Base-by-base conservation (phyloP, 2,888 invertebrate species). In the Alentia gelatinosa region DNA sequence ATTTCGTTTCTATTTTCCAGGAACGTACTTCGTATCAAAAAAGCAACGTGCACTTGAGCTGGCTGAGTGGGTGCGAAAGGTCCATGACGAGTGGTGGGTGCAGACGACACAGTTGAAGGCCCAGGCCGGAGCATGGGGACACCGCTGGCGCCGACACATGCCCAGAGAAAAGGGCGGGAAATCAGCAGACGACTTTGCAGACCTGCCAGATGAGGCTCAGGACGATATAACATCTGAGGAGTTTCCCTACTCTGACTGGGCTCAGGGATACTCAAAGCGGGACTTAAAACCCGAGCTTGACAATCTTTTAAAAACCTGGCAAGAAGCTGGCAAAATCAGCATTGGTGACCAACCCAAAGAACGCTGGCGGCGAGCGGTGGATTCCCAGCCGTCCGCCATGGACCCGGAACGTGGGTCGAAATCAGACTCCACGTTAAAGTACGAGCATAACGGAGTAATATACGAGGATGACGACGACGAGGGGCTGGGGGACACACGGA, bases 71-170 rank as follows among this genome's bases (percentile, higher is more conserved):
- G 74, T 74, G 42, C 37, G 74, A 5, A n/a, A 74, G 39, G n/a
- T 74, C 26, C 89, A 89, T 42, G 89, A 89, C 33, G 89, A 89
- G 15, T 89, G 89, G 89, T 89, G 33, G 40, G 23, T 23, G 39
- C 37, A 40, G 89, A 74, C 39, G n/a, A 83, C 35, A 12, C 83
- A 83, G 40, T 37, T 83, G 35, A 23, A 30, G 19, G 39, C 4
- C 39, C 83, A 83, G 83, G 83, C 83, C 3, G 83, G 83, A 12
- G 83, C 83, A 23, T 83, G 83, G 83, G 83, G 83, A 15, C 39
- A 83, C 83, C 39, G 83, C 39, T 83, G 83, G 83, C 35, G 83
- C n/a, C 83, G 83, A 12, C 26, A 68, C 30, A 12, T 39, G 37
- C 37, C 19, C 35, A n/a, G 12, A n/a, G 56, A 56, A 56, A 56